phyloP scores from a whole-genome alignment of 1,140 invertebrate species.

The Hesperophylax magnus region DNA sequence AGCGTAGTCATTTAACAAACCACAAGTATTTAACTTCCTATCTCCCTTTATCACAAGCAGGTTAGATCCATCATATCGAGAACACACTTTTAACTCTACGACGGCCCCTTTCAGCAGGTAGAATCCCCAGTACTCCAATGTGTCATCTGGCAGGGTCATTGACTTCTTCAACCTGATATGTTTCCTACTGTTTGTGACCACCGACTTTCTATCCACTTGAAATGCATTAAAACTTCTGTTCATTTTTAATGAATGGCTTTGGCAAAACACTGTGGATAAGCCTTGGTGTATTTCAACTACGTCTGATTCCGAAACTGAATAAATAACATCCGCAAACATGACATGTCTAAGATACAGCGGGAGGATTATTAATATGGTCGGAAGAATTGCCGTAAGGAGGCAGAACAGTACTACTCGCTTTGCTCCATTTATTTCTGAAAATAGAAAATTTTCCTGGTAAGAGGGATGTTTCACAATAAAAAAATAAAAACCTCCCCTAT shows the following conservation, averaged over 20 bases:
- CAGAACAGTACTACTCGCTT: constrained; percentile 83
- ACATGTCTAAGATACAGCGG: constrained; percentile 83
- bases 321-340: constrained; percentile 80
- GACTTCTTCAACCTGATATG: constrained; percentile 85
- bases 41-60: constrained; percentile 85
- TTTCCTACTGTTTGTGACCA: constrained; percentile 78
- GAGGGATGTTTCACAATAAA: too few relatives aligned
- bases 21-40: constrained; percentile 81
- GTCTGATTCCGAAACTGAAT: constrained; percentile 85
- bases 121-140: constrained; percentile 91
- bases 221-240: constrained; percentile 86
- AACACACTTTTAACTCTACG: constrained; percentile 84
- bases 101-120: constrained; percentile 83
- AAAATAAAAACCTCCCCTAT: background rate
- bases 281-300: constrained; percentile 84
- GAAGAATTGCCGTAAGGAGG: constrained; percentile 79
- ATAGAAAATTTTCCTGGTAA: constrained; percentile 4
- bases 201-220: constrained; percentile 79
- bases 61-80: constrained; percentile 82
- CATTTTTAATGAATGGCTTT: constrained; percentile 84
- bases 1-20: constrained; percentile 78
- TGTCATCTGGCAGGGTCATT: constrained; percentile 87
- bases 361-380: constrained; percentile 78
- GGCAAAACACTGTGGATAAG: constrained; percentile 83
- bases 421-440: constrained; percentile 83